phyloP scores from a whole-genome alignment of 2,888 invertebrate genomes.

The Xanthia togata region DNA sequence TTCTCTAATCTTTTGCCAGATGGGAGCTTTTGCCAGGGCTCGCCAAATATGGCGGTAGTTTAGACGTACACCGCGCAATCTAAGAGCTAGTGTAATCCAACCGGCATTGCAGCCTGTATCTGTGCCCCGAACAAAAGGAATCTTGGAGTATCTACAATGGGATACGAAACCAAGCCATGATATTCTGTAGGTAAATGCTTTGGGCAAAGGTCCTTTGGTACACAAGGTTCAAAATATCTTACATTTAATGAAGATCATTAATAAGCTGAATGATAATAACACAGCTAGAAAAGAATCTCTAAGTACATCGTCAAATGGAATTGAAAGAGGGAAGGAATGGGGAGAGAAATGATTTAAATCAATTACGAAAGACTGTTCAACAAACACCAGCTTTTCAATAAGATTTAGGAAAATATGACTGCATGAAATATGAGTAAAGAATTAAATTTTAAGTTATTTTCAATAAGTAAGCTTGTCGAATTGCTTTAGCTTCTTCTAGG shows the following conservation, averaged over 20 bases:
- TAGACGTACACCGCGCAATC: slow-evolving; percentile 30
- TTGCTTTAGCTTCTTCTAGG: neutral
- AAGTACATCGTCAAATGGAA: neutral
- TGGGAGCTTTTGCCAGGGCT: too few species aligned
- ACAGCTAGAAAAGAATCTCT: neutral
- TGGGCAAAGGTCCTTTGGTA: neutral
- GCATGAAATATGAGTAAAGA: neutral
- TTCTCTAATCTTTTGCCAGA: too few species aligned
- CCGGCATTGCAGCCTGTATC: slow-evolving; percentile 9
- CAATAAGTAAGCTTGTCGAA: neutral
- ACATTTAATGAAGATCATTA: neutral
- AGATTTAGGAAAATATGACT: too few species aligned
- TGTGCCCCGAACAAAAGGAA: slow-evolving; percentile 40
- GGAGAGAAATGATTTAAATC: neutral
- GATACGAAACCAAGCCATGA: neutral
- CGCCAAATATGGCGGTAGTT: neutral
- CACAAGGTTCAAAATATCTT: neutral
- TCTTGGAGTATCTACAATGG: slow-evolving; percentile 35
- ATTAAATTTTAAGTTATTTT: neutral
- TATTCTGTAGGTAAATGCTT: neutral
- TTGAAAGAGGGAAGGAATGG: neutral
- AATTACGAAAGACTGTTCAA: neutral
- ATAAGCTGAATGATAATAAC: neutral
- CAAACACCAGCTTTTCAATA: too few species aligned
- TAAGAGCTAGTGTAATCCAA: slow-evolving; percentile 40